Base-by-base conservation (phyloP, 2,888 invertebrate species). In the Smittia sp. region DNA sequence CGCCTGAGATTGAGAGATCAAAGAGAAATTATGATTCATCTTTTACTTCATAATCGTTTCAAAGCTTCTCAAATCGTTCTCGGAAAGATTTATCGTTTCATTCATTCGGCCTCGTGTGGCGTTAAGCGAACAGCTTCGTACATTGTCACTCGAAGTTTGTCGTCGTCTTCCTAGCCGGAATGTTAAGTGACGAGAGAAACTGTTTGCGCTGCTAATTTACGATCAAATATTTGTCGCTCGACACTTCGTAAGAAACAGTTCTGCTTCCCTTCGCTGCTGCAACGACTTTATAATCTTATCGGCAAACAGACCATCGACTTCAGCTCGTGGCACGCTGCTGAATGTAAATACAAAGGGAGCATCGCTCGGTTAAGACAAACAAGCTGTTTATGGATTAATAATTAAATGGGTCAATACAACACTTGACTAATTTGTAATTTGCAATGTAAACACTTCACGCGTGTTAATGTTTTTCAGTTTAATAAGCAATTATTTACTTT, bases 21-120 rank as follows among this genome's bases (percentile, higher is more conserved):
- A 68, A 68, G 68, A 38, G n/a, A 41, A 68, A 68, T 68, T 69
- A 69, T 69, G 69, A 69, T 69, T 69, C 69, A 69, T 69, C 54
- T 69, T 46, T 13, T 46, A n/a, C 46, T 46, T 46, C 46, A 46
- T 46, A 46, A 46, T 46, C 46, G 46, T 46, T 46, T 46, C 46
- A 38, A 38, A 38, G 6, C 38, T 18, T 66, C 39, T 67, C 32
- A 38, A 38, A 68, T 68, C 65, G 15, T 27, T 66, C 38, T 24
- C 24, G 46, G 22, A 68, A 41, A 68, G 68, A 68, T 68, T 68
- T 68, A 39, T 68, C 39, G 24, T 46, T 68, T 41, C 46, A 46
- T 68, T 39, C 39, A 24, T 68, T 68, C 68, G n/a, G 6, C 46
- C 32, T 32, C 32, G 32, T 46, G 15, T 46, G 46, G 46, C 46